Conservation (phyloP, 92 coral and sea anemone genomes). For the Blastomussa wellsi region DNA sequence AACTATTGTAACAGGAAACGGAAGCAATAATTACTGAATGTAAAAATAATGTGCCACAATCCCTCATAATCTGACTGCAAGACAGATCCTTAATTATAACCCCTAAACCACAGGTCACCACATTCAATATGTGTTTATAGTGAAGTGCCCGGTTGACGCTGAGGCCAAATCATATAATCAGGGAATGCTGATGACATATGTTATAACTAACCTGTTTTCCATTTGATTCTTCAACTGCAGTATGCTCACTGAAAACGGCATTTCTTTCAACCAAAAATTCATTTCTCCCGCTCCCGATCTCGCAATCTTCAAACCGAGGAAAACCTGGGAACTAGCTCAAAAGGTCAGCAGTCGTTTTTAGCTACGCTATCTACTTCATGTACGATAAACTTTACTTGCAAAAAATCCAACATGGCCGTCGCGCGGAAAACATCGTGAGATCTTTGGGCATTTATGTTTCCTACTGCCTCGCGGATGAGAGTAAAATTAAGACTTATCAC, state of each 20-base stretch:
- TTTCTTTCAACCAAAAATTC: neutral
- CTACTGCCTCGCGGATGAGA: slow-evolving; percentile 6
- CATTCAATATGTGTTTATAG: too few species aligned
- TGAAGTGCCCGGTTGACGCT: too few species aligned
- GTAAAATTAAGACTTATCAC: neutral
- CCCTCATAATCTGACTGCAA: too few species aligned
- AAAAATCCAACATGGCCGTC: slow-evolving; percentile 17
- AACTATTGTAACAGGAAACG: too few species aligned
- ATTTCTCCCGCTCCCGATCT: neutral
- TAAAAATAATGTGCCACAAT: too few species aligned
- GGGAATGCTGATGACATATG: too few species aligned
- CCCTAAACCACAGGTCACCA: too few species aligned
- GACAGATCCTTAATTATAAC: too few species aligned
- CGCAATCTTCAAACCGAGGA: neutral
- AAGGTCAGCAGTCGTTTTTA: neutral
- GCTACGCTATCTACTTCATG: neutral
- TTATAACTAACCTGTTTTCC: too few species aligned
- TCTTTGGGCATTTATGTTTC: neutral
- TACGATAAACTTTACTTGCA: neutral
- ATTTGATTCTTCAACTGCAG: too few species aligned
- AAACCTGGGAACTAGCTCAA: neutral
- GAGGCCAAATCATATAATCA: too few species aligned
- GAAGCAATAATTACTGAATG: too few species aligned
- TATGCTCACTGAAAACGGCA: neutral
- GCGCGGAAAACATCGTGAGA: neutral